Evolutionary conservation across 2,113 vertebrate species (phyloP).

Genomic region (Forbesichthys papilliferus): DNA sequence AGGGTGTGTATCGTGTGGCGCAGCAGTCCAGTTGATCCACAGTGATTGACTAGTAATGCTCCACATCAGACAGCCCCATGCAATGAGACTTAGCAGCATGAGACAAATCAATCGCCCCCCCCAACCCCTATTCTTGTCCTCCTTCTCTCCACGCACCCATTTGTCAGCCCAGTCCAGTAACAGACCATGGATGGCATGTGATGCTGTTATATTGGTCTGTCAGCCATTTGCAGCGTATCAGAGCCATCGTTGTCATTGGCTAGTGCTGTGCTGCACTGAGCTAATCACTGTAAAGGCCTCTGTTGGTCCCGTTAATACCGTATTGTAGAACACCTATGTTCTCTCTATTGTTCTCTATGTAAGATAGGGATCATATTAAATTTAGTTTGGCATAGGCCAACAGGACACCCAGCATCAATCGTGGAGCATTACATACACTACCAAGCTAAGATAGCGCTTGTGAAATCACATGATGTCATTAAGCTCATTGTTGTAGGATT

Average conservation of each 20-base stretch:
- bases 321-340: background rate
- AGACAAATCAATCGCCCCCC: constrained; percentile 74
- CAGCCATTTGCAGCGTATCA: constrained; percentile 29
- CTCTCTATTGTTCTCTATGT: too few species aligned
- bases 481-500: too few species aligned
- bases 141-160: constrained; percentile 16
- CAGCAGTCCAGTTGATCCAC: constrained; percentile 63
- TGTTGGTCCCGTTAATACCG: too few species aligned
- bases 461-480: too few species aligned
- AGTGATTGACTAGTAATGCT: constrained; percentile 76
- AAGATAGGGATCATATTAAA: too few species aligned
- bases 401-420: too few species aligned
- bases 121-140: constrained; percentile 18
- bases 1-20: constrained; percentile 44
- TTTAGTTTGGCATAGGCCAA: too few species aligned
- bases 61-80: constrained; percentile 61
- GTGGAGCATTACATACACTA: too few species aligned
- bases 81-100: constrained; percentile 65
- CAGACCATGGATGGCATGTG: constrained; percentile 20
- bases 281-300: background rate
- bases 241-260: constrained; percentile 47
- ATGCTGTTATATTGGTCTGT: constrained; percentile 22
- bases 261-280: constrained; percentile 22
- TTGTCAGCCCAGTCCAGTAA: constrained; percentile 1
- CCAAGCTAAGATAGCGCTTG: too few species aligned